phyloP scores from a whole-genome alignment of 1,140 invertebrate genomes.

The Drosophila triauraria region DNA sequence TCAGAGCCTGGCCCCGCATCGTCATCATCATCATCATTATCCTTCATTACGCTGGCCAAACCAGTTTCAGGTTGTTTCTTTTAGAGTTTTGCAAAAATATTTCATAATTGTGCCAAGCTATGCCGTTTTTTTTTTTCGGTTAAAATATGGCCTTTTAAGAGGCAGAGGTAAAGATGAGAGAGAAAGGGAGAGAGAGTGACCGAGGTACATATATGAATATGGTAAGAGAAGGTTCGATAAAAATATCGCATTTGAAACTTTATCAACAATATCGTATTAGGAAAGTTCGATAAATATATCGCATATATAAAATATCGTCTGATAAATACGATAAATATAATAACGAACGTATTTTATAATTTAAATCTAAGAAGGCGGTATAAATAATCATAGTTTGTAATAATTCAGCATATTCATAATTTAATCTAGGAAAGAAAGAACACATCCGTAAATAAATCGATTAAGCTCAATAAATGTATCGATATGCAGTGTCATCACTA shows the following conservation, averaged over 20 bases:
- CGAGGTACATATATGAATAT: too few species aligned
- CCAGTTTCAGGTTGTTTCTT: constrained; percentile 53
- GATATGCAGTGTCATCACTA: background rate
- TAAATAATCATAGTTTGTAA: background rate
- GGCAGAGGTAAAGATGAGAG: constrained; percentile 9
- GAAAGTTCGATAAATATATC: too few species aligned
- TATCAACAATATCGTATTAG: background rate
- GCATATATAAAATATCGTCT: too few species aligned
- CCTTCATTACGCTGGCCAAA: constrained; percentile 75
- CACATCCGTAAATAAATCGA: too few species aligned
- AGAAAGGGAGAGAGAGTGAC: background rate
- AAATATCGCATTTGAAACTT: background rate
- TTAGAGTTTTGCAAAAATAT: constrained; percentile 68
- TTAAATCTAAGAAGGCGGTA: background rate
- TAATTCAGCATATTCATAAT: background rate
- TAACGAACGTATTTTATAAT: background rate
- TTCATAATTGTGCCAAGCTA: constrained; percentile 83
- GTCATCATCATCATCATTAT: constrained; percentile 79
- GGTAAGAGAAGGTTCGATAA: background rate
- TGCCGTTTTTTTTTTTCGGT: constrained; percentile 62
- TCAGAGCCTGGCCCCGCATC: constrained; percentile 36
- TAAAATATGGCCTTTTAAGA: constrained; percentile 74
- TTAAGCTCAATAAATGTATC: background rate
- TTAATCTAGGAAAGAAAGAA: too few species aligned
- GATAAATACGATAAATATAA: too few species aligned